Evolutionary conservation across 2,113 vertebrate species (phyloP).

Genomic region (Scortum barcoo): DNA sequence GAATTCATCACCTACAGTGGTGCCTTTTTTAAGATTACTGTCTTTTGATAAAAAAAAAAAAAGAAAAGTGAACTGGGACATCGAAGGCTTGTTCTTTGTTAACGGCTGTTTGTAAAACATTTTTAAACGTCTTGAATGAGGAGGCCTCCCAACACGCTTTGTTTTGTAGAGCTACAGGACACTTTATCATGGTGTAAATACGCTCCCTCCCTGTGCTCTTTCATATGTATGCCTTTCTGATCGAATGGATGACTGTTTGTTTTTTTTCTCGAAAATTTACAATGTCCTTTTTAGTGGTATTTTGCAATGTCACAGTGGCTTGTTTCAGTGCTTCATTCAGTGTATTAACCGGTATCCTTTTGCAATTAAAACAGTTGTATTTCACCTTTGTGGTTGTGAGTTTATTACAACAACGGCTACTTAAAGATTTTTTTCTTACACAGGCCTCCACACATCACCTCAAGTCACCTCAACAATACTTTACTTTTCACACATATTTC

Average conservation of each 20-base stretch:
- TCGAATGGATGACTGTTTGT: constrained; percentile 67
- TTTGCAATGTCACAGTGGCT: constrained; percentile 84
- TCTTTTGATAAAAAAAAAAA: constrained; percentile 70
- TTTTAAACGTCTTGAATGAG: constrained; percentile 73
- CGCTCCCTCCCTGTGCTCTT: constrained; percentile 69
- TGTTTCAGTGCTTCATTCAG: constrained; percentile 84
- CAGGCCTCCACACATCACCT: not conserved
- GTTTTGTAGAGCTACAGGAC: constrained; percentile 74
- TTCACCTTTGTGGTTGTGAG: constrained; percentile 51
- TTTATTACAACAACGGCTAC: not conserved
- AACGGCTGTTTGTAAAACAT: constrained; percentile 73
- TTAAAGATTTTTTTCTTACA: not conserved
- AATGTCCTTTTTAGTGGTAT: constrained; percentile 79
- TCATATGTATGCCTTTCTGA: constrained; percentile 74
- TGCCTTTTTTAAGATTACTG: constrained; percentile 72
- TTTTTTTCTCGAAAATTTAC: constrained; percentile 68
- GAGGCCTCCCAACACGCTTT: constrained; percentile 61
- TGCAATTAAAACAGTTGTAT: constrained; percentile 82
- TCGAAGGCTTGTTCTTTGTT: constrained; percentile 65
- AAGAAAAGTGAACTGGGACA: constrained; percentile 46
- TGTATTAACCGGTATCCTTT: constrained; percentile 84
- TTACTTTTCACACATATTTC: not conserved
- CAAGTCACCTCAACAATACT: not conserved
- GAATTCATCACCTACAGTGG: constrained; percentile 74
- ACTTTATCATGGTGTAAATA: constrained; percentile 74